These are phyloP conservation scores for Anguilla anguilla DNA, from an alignment of 2,797 vertebrate genomes.

Conservation along the genomic window DNA sequence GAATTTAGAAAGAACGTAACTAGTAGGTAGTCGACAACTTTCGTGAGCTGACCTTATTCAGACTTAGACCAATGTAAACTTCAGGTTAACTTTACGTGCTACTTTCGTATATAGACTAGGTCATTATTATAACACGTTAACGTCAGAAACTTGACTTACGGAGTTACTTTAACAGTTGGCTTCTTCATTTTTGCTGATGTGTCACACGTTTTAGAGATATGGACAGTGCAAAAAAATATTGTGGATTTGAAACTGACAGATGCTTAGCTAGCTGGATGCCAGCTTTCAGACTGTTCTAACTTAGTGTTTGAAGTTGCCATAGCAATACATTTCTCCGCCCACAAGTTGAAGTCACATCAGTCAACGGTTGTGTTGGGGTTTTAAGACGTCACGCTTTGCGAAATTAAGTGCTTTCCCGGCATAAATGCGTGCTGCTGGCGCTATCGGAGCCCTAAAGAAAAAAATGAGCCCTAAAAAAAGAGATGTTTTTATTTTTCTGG, in stretches of 20 bases:
- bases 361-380: neutral
- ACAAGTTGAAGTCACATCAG: neutral
- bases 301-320: conserved; percentile 49
- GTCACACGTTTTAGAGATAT: conserved; percentile 47
- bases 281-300: neutral
- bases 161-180: conserved; percentile 46
- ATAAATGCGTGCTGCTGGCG: too few species aligned
- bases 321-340: conserved; percentile 41
- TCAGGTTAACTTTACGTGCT: neutral
- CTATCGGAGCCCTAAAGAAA: too few species aligned
- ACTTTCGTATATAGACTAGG: neutral
- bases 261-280: neutral
- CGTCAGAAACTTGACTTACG: conserved; percentile 55
- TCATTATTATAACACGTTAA: neutral
- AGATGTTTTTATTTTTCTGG: too few species aligned
- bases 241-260: neutral
- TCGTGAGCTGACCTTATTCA: too few species aligned
- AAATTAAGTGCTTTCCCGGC: neutral
- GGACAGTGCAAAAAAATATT: neutral
- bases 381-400: neutral
- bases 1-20: neutral
- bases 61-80: neutral
- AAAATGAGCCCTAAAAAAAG: too few species aligned
- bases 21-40: neutral
- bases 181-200: conserved; percentile 44